phyloP scores from a whole-genome alignment of 2,888 invertebrate species.

The Quadroppia sp. region DNA sequence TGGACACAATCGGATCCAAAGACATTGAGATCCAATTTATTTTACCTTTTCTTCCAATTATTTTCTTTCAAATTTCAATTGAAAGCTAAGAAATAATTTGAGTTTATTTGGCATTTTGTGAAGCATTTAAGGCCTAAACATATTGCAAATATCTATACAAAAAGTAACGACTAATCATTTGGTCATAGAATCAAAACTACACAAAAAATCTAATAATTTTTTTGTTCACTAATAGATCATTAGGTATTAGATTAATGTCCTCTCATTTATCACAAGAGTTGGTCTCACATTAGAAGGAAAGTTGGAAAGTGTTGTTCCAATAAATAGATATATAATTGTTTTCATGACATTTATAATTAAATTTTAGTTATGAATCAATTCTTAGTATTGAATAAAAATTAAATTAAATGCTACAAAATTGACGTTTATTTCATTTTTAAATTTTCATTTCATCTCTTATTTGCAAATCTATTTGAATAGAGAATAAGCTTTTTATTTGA shows the following conservation, averaged over 20 bases:
- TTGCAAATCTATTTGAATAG: background rate
- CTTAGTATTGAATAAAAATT: too few species aligned
- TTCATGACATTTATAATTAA: background rate
- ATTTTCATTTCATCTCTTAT: too few species aligned
- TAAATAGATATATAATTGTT: background rate
- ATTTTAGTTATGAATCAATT: background rate
- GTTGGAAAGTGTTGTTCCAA: background rate
- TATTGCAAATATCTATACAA: background rate
- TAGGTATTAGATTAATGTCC: slow-evolving; percentile 28
- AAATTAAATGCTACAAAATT: background rate
- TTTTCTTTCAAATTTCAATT: background rate
- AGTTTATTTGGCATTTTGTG: background rate
- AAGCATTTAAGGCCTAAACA: background rate
- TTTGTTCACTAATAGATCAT: slow-evolving; percentile 21
- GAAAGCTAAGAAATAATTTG: background rate
- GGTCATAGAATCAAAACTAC: slow-evolving; percentile 22
- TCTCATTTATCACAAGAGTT: background rate
- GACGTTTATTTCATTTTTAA: too few species aligned
- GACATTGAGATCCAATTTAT: background rate
- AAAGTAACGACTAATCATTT: slow-evolving; percentile 4
- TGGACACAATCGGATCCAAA: too few species aligned
- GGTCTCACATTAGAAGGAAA: background rate
- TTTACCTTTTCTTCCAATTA: background rate
- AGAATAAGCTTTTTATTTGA: background rate
- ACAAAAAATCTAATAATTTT: slow-evolving; percentile 3